Evolutionary conservation across 1,140 invertebrate species (phyloP).

Genomic region (Dufourea novaeangliae): DNA sequence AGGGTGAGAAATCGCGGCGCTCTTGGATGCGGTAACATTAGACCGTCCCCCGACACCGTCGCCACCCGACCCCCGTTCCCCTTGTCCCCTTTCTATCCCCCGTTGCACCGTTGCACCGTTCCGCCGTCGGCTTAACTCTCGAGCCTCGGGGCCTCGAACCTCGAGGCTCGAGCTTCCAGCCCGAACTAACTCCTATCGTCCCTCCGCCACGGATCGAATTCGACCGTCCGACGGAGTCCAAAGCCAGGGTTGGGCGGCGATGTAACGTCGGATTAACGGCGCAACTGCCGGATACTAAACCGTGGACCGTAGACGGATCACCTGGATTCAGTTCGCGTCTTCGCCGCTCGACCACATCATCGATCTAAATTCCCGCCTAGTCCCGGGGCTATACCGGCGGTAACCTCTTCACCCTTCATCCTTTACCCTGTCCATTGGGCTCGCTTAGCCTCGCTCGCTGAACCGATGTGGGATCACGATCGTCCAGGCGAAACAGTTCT

Average conservation of each 20-base stretch:
- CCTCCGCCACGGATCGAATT: slow-evolving; percentile 38
- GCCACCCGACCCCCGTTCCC: background rate
- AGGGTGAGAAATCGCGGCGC: slow-evolving; percentile 79
- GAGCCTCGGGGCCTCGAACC: too few relatives aligned
- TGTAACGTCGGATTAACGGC: slow-evolving; percentile 64
- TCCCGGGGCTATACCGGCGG: background rate
- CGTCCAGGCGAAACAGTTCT: too few relatives aligned
- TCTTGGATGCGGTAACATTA: slow-evolving; percentile 78
- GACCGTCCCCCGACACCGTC: slow-evolving; percentile 56
- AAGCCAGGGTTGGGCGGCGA: slow-evolving; percentile 36
- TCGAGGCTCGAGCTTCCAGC: too few relatives aligned
- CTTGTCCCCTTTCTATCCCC: background rate
- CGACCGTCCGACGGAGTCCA: background rate
- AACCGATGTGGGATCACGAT: too few relatives aligned
- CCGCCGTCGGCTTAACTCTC: slow-evolving; percentile 50
- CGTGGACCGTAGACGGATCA: slow-evolving; percentile 52
- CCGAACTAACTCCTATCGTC: too few relatives aligned
- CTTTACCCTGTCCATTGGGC: background rate
- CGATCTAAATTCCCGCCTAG: slow-evolving; percentile 37
- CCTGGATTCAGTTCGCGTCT: slow-evolving; percentile 48
- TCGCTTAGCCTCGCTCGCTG: too few relatives aligned
- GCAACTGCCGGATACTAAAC: slow-evolving; percentile 28
- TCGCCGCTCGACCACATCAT: slow-evolving; percentile 32
- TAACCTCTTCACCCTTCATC: background rate
- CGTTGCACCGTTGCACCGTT: background rate